Percentiles rank a stretch among this genome's conserved stretches.
These are phyloP conservation scores for Taenaris catops DNA, from an alignment of 2,888 invertebrate species.

Conservation along the genomic window DNA sequence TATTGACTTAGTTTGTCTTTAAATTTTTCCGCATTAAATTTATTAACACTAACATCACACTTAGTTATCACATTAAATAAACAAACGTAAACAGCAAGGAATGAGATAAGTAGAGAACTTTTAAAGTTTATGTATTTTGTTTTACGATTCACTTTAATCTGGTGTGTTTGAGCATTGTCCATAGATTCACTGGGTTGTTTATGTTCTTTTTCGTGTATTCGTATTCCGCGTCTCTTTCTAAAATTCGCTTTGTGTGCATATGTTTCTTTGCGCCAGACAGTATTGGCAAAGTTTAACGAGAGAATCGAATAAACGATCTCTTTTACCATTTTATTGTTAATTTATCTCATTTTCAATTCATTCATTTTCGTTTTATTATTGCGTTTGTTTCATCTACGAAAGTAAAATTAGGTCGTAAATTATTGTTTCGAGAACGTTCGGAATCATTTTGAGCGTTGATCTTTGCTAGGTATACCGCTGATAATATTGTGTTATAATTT, in stretches of 20 bases:
- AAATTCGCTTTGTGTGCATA: constrained; percentile 42
- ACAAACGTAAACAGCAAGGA: constrained; percentile 60
- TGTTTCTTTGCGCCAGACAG: constrained; percentile 37
- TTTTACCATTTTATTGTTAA: constrained; percentile 59
- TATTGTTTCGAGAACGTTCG: neutral
- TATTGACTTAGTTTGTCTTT: constrained; percentile 32
- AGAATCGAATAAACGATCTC: constrained; percentile 69
- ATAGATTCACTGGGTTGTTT: constrained; percentile 38
- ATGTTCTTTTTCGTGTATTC: constrained; percentile 24
- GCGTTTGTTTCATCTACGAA: constrained; percentile 22
- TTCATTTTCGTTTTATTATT: constrained; percentile 29
- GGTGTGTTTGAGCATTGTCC: constrained; percentile 68
- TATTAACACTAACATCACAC: constrained; percentile 71
- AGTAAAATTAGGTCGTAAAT: neutral
- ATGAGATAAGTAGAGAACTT: constrained; percentile 45
- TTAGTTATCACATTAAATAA: constrained; percentile 69
- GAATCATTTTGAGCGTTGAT: constrained; percentile 12
- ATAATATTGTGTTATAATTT: too few species aligned
- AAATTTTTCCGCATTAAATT: constrained; percentile 45
- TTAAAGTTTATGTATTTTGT: constrained; percentile 24
- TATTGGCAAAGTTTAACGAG: constrained; percentile 40
- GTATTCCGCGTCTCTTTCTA: constrained; percentile 38
- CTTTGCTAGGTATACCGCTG: constrained; percentile 8
- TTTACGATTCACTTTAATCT: constrained; percentile 47
- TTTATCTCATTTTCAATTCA: constrained; percentile 52